Evolutionary conservation across 2,888 invertebrate genomes (phyloP), one percentile per base, ranked within the genome.

Genomic region (Acrocyrtus sp.): DNA sequence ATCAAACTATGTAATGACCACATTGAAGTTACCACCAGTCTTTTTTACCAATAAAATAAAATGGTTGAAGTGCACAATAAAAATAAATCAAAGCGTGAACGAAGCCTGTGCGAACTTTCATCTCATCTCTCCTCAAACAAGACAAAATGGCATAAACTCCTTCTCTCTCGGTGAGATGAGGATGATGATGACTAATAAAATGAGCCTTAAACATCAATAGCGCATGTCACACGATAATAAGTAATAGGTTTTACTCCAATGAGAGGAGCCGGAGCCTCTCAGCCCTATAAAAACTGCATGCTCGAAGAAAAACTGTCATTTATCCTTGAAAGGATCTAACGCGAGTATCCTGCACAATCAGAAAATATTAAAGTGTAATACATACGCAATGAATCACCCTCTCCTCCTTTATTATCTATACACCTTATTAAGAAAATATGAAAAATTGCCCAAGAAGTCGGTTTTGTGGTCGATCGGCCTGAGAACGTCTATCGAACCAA

Each of bases 401-500:
- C 47, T 56, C 27, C 29, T 21, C 21, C 50, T 34, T 34, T 34
- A 50, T 53, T 63, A 45, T 69, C 65, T 72, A 34, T 34, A 34
- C 5, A 48, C 72, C 75, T 75, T 75, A 72, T 72, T 75, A 75
- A 75, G 75, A 60, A 68, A 72, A 72, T 41, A 72, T 75, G 75
- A 75, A 72, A 75, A 72, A 75, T 75, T 56, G 47, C 60, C 54
- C 56, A 50, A 62, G 27, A 68, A 34, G 50, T 27, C 60, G 4
- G 6, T 8, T 12, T 34, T 34, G 34, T 34, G 34, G 6, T 34
- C 34, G 12, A 39, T 39, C 19, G 15, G 56, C 21, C 17, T 45
- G 12, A n/a, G n/a, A n/a, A 10, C 48, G 41, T 53, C 39, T 63
- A 72, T 72, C 65, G 72, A 72, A 58, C 72, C 63, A 70, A 70